phyloP scores from a whole-genome alignment of 1,140 invertebrate species.

The Drosophila willistoni region DNA sequence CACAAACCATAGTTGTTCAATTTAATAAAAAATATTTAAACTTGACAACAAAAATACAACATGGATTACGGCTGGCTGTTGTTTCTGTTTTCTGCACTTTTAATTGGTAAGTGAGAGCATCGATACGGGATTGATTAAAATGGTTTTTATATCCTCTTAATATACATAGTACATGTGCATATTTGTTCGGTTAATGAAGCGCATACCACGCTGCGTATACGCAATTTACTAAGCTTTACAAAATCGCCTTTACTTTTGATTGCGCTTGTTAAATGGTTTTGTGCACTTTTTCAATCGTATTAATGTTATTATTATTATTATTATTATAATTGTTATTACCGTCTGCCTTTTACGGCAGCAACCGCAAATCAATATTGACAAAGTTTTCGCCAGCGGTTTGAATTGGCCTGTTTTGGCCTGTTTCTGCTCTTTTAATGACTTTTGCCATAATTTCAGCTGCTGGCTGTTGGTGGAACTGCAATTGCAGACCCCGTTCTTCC shows the following conservation, averaged over 20 bases:
- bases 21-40: constrained; percentile 53
- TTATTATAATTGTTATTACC: constrained; percentile 55
- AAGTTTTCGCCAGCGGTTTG: constrained; percentile 48
- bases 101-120: constrained; percentile 69
- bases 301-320: constrained; percentile 53
- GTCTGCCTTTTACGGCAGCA: constrained; percentile 40
- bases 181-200: constrained; percentile 53
- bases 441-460: constrained; percentile 64
- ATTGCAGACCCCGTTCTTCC: constrained; percentile 43
- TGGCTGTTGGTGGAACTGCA: constrained; percentile 42
- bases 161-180: constrained; percentile 11
- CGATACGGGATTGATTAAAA: constrained; percentile 4
- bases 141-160: constrained; percentile 10
- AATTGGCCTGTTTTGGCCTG: constrained; percentile 5
- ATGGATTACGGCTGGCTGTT: constrained; percentile 73
- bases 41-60: constrained; percentile 36
- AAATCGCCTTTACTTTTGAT: constrained; percentile 54
- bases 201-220: constrained; percentile 50
- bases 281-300: constrained; percentile 34
- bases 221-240: constrained; percentile 36
- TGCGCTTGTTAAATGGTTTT: constrained; percentile 43
- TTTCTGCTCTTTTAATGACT: constrained; percentile 70
- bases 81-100: constrained; percentile 56
- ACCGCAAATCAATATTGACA: constrained; percentile 79
- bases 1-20: constrained; percentile 59